These are phyloP conservation scores for Sthenelais limicola DNA, from an alignment of 2,888 invertebrate genomes.

Conservation along the genomic window DNA sequence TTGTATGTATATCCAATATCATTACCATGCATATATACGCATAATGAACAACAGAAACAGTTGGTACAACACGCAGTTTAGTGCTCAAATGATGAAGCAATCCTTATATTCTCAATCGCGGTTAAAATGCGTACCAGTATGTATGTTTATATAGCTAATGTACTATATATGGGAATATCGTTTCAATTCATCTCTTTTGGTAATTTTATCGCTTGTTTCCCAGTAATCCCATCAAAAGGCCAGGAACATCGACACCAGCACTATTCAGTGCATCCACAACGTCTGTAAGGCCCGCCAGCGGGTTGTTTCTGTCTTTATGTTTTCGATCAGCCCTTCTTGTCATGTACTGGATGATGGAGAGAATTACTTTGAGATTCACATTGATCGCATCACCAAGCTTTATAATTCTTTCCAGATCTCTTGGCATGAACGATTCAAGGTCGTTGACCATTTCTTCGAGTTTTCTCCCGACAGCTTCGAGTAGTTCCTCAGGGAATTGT, in stretches of 20 bases:
- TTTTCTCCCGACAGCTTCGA: neutral
- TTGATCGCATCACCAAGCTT: neutral
- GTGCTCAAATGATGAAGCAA: no score
- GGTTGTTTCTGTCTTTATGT: no score
- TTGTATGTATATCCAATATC: no score
- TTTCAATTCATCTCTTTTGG: no score
- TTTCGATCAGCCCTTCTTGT: neutral
- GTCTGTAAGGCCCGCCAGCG: neutral
- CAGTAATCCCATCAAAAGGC: neutral
- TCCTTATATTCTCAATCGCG: no score
- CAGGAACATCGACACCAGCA: neutral
- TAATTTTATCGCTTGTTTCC: slow-evolving; percentile 11
- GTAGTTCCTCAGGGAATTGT: neutral
- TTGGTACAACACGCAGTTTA: no score
- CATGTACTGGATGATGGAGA: slow-evolving; percentile 2
- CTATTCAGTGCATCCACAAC: neutral
- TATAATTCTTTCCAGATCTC: slow-evolving; percentile 2
- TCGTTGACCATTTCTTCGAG: neutral
- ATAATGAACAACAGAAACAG: no score
- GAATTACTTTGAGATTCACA: neutral
- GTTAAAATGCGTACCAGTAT: no score
- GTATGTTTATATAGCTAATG: no score
- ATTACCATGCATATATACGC: no score
- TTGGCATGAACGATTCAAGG: neutral
- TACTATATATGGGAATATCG: no score